Evolutionary conservation across 2,797 vertebrate genomes (phyloP).

Genomic region (Liparis tanakae): DNA sequence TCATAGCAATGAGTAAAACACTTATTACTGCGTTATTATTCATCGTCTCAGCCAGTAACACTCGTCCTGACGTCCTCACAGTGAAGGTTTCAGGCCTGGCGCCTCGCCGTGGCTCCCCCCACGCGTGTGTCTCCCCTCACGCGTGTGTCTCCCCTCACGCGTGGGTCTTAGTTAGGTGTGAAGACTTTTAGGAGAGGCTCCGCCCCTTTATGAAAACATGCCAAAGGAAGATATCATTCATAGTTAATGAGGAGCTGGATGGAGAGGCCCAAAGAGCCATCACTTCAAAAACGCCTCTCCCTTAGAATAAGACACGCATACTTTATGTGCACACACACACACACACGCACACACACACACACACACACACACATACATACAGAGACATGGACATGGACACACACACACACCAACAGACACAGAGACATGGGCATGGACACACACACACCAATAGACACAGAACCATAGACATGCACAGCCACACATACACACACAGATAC

Average conservation of each 20-base stretch:
- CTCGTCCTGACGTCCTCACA: not conserved
- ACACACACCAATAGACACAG: too few species aligned
- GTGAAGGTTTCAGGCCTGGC: not conserved
- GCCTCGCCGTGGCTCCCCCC: not conserved
- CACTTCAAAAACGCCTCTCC: conserved; percentile 18
- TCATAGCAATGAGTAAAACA: not conserved
- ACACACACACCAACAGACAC: conserved; percentile 14
- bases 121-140: not conserved
- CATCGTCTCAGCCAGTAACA: not conserved
- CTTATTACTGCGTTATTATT: not conserved
- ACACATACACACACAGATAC: too few species aligned
- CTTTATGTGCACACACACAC: conserved; percentile 1
- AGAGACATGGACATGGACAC: conserved; percentile 6
- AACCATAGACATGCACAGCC: too few species aligned
- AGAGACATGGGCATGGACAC: not conserved
- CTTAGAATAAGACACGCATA: not conserved
- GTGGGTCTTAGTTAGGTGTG: not conserved
- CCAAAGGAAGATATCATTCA: conserved; percentile 51
- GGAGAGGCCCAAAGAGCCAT: conserved; percentile 36
- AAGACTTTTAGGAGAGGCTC: conserved; percentile 6
- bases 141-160: not conserved
- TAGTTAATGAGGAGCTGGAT: conserved; percentile 50
- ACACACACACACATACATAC: conserved; percentile 4
- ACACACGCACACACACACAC: conserved; percentile 8
- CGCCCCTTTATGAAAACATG: conserved; percentile 16